Evolutionary conservation across 2,888 invertebrate genomes (phyloP), one percentile per base, ranked within the genome.

Genomic region (Drosophila mercatorum): DNA sequence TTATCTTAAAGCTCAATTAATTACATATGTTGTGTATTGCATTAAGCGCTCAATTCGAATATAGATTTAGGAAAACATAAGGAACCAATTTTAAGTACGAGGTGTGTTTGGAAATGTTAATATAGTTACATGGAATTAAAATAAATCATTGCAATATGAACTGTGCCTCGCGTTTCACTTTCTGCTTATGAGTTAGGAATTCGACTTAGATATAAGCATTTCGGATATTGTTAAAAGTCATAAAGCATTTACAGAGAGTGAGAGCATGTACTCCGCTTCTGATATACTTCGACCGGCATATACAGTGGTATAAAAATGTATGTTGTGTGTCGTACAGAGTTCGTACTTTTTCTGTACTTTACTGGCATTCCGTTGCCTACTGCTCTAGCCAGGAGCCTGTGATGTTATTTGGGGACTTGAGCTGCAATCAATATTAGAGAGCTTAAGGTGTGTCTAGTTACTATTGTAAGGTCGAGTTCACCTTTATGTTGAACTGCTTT

Each of bases 401-500:
- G 77, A 94, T 94, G 40, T 96, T 94, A 92, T 97, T 97, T 58
- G 97, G 96, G 80, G 96, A 95, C 93, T 96, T 96, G 78, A 93
- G 83, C 93, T 93, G 68, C 14, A 68, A 78, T 8, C 11, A 44
- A 36, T 55, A 55, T 31, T 17, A 8, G 10, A 17, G 8, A 22
- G 22, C 43, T 31, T 38, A 28, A 55, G 26, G 26, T 36, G 5
- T 3, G 26, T 6, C 10, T 1, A 41, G 7, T 12, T 11, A 7
- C 6, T 17, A 3, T 34, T n/a, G 2, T 2, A 4, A 17, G 1
- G 43, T 2, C 0, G 34, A 3, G 58, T 14, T 70, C 83, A 97
- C 95, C 94, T 97, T 97, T 91, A 98, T 97, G 93, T 97, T 98
- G 94, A 99, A 99, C 94, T 98, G 98, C 89, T 98, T 97, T 81